These are phyloP conservation scores for Eupeodes corollae DNA, from an alignment of 1,140 invertebrate genomes.

Conservation along the genomic window DNA sequence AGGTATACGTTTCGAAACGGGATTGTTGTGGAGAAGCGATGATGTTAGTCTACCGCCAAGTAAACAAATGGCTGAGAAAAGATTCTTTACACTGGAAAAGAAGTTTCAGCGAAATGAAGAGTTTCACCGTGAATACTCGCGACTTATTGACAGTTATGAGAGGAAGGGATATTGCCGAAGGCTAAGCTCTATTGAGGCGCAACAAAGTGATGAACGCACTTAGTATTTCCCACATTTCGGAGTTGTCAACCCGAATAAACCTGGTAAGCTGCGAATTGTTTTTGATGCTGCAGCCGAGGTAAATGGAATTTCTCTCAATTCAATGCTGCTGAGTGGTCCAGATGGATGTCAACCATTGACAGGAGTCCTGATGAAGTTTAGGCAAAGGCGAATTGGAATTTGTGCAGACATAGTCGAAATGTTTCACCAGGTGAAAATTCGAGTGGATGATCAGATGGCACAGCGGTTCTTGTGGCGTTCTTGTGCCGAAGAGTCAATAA, in stretches of 20 bases:
- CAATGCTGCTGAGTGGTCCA: conserved; percentile 14
- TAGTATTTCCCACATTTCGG: conserved; percentile 26
- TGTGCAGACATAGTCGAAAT: conserved; percentile 5
- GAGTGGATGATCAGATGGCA: neutral
- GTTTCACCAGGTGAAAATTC: conserved; percentile 5
- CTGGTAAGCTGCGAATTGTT: conserved; percentile 16
- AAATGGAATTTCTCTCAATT: conserved; percentile 15
- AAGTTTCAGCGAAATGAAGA: too few relatives aligned
- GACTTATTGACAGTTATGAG: too few relatives aligned
- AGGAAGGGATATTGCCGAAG: too few relatives aligned
- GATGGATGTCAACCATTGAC: conserved; percentile 3
- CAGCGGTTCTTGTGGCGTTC: conserved; percentile 10
- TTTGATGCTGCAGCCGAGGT: conserved; percentile 17
- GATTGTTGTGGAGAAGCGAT: too few relatives aligned
- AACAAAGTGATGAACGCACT: neutral
- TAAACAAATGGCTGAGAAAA: too few relatives aligned
- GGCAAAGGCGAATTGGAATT: conserved; percentile 2
- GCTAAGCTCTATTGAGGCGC: too few relatives aligned
- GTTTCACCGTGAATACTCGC: too few relatives aligned
- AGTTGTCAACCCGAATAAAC: conserved; percentile 16
- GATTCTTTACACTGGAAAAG: too few relatives aligned
- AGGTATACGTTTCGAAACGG: too few relatives aligned
- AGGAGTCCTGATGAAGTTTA: conserved; percentile 2
- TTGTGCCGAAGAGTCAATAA: too few relatives aligned
- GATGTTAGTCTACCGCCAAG: too few relatives aligned